phyloP scores from a whole-genome alignment of 2,888 invertebrate species.

The Charanyca ferruginea region DNA sequence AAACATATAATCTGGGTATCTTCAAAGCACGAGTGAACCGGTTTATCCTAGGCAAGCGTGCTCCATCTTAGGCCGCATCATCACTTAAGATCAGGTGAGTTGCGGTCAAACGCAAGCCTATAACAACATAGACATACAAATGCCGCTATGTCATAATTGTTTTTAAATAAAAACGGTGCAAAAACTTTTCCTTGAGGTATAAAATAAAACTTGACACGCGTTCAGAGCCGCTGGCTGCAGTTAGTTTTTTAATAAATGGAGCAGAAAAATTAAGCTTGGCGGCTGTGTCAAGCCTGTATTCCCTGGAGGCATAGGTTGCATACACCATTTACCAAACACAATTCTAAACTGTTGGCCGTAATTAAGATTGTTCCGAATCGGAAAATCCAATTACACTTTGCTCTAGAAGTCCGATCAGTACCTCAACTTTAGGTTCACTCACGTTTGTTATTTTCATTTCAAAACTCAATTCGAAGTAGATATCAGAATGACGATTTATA shows the following conservation, averaged over 20 bases:
- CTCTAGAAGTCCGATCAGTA: slow-evolving; percentile 21
- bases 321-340: slow-evolving; percentile 5
- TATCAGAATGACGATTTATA: slow-evolving; percentile 30
- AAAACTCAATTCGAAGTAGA: slow-evolving; percentile 21
- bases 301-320: slow-evolving; percentile 3
- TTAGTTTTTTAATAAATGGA: slow-evolving; percentile 26
- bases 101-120: too few species aligned
- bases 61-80: too few species aligned
- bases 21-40: too few species aligned
- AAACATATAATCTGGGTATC: too few species aligned
- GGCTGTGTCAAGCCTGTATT: slow-evolving; percentile 9
- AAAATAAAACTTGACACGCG: too few species aligned
- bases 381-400: slow-evolving; percentile 41
- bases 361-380: slow-evolving; percentile 34
- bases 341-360: slow-evolving; percentile 28
- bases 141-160: too few species aligned
- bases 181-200: too few species aligned
- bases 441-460: slow-evolving; percentile 38
- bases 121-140: too few species aligned
- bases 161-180: too few species aligned
- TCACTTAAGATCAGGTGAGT: too few species aligned
- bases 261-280: slow-evolving; percentile 9
- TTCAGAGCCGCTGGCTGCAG: background rate
- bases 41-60: too few species aligned
- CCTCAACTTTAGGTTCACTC: slow-evolving; percentile 2